These are phyloP conservation scores for Hyperoplus immaculatus DNA, from an alignment of 2,797 vertebrate species.

Conservation along the genomic window DNA sequence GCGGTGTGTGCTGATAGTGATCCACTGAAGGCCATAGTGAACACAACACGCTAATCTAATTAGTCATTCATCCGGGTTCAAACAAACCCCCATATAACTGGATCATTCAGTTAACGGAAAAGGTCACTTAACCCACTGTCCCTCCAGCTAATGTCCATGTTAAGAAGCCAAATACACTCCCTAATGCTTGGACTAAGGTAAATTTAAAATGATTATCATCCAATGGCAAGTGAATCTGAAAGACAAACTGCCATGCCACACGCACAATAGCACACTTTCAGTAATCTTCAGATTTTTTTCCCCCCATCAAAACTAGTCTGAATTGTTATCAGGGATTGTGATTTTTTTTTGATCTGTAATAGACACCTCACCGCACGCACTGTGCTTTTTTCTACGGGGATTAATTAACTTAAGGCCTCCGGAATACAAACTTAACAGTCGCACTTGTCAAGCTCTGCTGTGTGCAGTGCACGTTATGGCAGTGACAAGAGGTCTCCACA, in stretches of 20 bases:
- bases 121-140: constrained; percentile 84
- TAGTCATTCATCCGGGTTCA: constrained; percentile 83
- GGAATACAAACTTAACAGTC: constrained; percentile 73
- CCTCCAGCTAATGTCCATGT: constrained; percentile 74
- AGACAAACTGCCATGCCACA: constrained; percentile 19
- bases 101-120: constrained; percentile 86
- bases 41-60: constrained; percentile 82
- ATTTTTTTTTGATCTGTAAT: constrained; percentile 68
- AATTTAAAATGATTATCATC: constrained; percentile 53
- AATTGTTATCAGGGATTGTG: constrained; percentile 58
- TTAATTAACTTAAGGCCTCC: constrained; percentile 80
- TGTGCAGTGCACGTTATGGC: constrained; percentile 43
- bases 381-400: constrained; percentile 62
- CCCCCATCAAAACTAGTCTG: constrained; percentile 56
- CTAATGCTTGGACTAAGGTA: constrained; percentile 59
- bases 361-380: constrained; percentile 61
- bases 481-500: constrained; percentile 70
- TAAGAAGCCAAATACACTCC: constrained; percentile 69
- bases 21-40: constrained; percentile 76
- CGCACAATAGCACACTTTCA: constrained; percentile 16
- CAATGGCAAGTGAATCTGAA: constrained; percentile 35
- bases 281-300: constrained; percentile 12
- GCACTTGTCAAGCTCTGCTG: constrained; percentile 68
- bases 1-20: constrained; percentile 59
- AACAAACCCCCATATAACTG: constrained; percentile 81